These are phyloP conservation scores for Astatotilapia flaviijosephi DNA, from an alignment of 2,113 vertebrate genomes.

Conservation along the genomic window DNA sequence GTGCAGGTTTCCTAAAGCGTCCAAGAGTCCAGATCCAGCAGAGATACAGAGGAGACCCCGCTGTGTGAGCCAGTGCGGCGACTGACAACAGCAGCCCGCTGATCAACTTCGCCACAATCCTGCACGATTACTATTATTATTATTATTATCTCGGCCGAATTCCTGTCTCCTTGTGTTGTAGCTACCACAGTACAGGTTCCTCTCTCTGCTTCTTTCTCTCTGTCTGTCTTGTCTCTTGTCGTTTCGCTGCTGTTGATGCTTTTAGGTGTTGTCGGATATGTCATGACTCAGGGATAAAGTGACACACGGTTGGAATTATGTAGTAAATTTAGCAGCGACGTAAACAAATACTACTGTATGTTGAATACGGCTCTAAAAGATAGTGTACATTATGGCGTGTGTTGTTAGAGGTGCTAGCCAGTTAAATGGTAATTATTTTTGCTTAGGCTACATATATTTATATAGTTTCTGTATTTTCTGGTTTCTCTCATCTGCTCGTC, in stretches of 20 bases:
- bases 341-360: neutral
- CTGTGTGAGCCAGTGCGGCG: neutral
- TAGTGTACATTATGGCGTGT: neutral
- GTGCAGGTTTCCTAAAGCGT: constrained; percentile 15
- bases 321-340: neutral
- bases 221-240: constrained; percentile 24
- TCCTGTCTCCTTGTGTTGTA: constrained; percentile 27
- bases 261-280: constrained; percentile 42
- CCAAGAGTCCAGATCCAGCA: constrained; percentile 37
- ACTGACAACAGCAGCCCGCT: constrained; percentile 2
- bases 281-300: neutral
- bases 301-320: neutral
- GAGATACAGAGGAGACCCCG: neutral
- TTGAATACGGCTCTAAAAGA: neutral
- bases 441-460: neutral
- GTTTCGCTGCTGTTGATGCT: constrained; percentile 37
- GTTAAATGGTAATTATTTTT: neutral
- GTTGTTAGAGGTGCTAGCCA: neutral
- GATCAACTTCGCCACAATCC: constrained; percentile 24
- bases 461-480: neutral
- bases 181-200: constrained; percentile 37
- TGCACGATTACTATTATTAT: constrained; percentile 5
- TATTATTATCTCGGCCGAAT: constrained; percentile 4
- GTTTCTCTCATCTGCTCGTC: neutral
- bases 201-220: constrained; percentile 14